Conservation (phyloP, 2,888 invertebrate genomes). For the Baronia brevicornis region DNA sequence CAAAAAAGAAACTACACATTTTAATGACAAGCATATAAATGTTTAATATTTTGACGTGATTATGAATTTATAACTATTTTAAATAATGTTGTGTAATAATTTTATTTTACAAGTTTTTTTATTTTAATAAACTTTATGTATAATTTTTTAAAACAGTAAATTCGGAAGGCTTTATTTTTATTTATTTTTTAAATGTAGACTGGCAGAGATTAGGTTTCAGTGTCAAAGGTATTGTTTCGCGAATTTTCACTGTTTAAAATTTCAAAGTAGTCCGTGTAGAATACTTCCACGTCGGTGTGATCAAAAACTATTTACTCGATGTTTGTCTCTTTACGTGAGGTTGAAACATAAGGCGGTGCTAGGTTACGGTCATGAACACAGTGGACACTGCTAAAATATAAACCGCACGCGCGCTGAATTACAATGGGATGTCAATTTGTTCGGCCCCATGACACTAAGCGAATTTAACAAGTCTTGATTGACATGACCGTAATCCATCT, state of each 20-base stretch:
- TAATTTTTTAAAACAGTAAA: no score
- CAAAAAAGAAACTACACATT: no score
- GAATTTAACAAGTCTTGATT: constrained; percentile 37
- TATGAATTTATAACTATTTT: no score
- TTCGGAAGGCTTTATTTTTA: no score
- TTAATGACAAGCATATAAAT: no score
- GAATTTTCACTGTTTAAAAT: constrained; percentile 42
- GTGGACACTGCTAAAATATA: constrained; percentile 42
- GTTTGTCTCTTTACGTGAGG: constrained; percentile 58
- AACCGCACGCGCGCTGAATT: constrained; percentile 39
- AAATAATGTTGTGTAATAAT: no score
- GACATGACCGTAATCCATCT: constrained; percentile 32
- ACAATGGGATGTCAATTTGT: constrained; percentile 33
- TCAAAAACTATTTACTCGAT: constrained; percentile 62
- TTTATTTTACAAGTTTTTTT: no score
- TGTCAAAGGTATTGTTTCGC: constrained; percentile 50
- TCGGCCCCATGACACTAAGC: constrained; percentile 26
- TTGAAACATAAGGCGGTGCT: constrained; percentile 40
- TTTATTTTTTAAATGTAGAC: no score
- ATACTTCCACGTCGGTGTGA: constrained; percentile 54
- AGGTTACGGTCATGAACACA: constrained; percentile 52
- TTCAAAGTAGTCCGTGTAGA: constrained; percentile 39
- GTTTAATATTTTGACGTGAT: no score
- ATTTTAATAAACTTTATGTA: no score
- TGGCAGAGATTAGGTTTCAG: constrained; percentile 44